Evolutionary conservation across 2,888 invertebrate genomes (phyloP).

Genomic region (Encarsia formosa): DNA sequence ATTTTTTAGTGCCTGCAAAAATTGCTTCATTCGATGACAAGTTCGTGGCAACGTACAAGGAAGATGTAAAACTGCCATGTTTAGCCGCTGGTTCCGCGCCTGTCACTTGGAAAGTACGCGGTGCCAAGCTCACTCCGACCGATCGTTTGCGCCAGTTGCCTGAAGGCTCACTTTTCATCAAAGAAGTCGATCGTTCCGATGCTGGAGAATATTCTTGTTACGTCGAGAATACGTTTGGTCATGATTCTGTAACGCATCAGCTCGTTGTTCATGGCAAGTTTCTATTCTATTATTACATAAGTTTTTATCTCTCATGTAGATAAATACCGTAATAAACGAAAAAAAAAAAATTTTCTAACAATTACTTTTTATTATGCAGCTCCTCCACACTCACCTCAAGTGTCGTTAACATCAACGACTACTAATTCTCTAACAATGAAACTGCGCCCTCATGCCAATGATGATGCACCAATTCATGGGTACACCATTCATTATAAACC

Average conservation of each 20-base stretch:
- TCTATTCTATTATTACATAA: not conserved
- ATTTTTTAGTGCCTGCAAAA: constrained; percentile 75
- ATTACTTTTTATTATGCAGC: constrained; percentile 48
- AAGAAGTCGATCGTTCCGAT: constrained; percentile 82
- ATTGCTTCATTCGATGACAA: constrained; percentile 92
- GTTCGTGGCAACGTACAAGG: constrained; percentile 88
- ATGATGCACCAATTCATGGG: constrained; percentile 85
- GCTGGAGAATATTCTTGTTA: constrained; percentile 93
- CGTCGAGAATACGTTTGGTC: constrained; percentile 88
- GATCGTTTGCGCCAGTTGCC: constrained; percentile 80
- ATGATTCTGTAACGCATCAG: constrained; percentile 86
- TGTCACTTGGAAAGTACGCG: constrained; percentile 78
- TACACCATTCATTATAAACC: constrained; percentile 91
- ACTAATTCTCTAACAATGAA: constrained; percentile 72
- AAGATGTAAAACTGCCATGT: constrained; percentile 87
- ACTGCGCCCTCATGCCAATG: constrained; percentile 68
- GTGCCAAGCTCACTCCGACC: constrained; percentile 71
- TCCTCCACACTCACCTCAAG: constrained; percentile 73
- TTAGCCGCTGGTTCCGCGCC: constrained; percentile 90
- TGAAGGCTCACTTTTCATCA: constrained; percentile 87
- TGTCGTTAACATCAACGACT: constrained; percentile 70
- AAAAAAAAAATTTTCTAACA: constrained; percentile 4
- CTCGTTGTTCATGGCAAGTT: constrained; percentile 74
- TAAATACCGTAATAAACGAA: not conserved
- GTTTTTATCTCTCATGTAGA: too few species aligned